phyloP scores from a whole-genome alignment of 2,113 vertebrate species.

The Hoplias malabaricus region DNA sequence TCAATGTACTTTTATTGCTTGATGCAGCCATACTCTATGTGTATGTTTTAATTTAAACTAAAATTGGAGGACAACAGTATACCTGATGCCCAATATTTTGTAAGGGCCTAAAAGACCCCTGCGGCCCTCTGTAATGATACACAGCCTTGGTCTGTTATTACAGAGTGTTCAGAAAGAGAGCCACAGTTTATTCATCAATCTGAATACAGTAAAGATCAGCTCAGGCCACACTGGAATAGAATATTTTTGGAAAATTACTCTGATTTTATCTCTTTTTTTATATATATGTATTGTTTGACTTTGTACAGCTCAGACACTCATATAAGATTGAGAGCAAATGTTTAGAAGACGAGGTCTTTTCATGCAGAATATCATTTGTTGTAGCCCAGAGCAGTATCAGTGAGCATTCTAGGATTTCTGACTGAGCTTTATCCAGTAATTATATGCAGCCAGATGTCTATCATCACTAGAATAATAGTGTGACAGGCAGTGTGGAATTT shows the following conservation, averaged over 20 bases:
- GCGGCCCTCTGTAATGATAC: constrained; percentile 63
- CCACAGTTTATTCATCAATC: not conserved
- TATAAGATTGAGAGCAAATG: not conserved
- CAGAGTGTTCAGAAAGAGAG: constrained; percentile 35
- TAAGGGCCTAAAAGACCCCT: constrained; percentile 66
- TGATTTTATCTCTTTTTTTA: not conserved
- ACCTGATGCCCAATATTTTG: not conserved
- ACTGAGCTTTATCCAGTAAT: not conserved
- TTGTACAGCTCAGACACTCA: not conserved
- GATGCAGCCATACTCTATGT: not conserved
- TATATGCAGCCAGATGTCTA: not conserved
- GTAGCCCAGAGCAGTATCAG: not conserved
- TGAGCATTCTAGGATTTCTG: not conserved
- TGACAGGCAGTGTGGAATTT: not conserved
- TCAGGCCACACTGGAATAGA: constrained; percentile 12
- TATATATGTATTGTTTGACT: not conserved
- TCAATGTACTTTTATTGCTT: too few relatives aligned
- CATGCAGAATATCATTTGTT: not conserved
- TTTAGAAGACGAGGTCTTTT: not conserved
- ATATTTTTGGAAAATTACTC: constrained; percentile 7
- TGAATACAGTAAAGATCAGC: constrained; percentile 13
- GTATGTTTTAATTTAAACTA: not conserved
- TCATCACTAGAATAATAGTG: not conserved
- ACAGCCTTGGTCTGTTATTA: constrained; percentile 67
- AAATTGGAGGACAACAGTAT: constrained; percentile 50